phyloP scores from a whole-genome alignment of 2,888 invertebrate species.

The Chloroclysta siterata region DNA sequence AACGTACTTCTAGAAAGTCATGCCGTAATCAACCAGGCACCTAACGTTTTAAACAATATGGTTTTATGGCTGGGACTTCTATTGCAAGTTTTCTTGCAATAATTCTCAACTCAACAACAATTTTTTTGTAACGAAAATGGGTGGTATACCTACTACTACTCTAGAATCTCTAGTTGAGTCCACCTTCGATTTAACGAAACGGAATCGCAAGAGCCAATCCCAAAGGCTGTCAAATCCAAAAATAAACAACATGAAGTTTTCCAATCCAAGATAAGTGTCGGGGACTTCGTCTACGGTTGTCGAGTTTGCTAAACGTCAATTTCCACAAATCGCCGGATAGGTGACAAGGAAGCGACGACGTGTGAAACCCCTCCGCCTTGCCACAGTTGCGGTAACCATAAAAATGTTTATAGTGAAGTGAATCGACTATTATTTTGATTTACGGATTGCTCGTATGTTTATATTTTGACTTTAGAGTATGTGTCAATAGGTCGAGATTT shows the following conservation, averaged over 20 bases:
- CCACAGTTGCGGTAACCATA: constrained; percentile 13
- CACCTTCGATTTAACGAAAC: background rate
- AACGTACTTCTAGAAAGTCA: too few species aligned
- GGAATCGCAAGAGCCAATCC: background rate
- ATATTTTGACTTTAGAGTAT: too few species aligned
- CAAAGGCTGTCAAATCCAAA: background rate
- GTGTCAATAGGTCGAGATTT: too few species aligned
- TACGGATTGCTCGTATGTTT: too few species aligned
- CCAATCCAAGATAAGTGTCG: constrained; percentile 42
- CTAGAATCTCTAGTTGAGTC: too few species aligned
- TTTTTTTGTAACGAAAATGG: too few species aligned
- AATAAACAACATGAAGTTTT: constrained; percentile 12
- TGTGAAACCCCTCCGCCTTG: constrained; percentile 37
- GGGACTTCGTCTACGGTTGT: constrained; percentile 47
- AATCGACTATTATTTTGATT: background rate
- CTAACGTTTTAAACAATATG: too few species aligned
- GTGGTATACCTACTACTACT: too few species aligned
- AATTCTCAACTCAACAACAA: too few species aligned
- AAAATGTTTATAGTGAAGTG: constrained; percentile 13
- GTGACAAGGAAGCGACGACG: constrained; percentile 59
- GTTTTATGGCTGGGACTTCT: too few species aligned
- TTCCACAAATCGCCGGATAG: constrained; percentile 67
- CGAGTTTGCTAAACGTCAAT: constrained; percentile 62
- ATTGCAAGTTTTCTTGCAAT: too few species aligned
- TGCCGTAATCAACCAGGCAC: too few species aligned